phyloP scores from a whole-genome alignment of 2,113 vertebrate species.

The Mustela lutreola region DNA sequence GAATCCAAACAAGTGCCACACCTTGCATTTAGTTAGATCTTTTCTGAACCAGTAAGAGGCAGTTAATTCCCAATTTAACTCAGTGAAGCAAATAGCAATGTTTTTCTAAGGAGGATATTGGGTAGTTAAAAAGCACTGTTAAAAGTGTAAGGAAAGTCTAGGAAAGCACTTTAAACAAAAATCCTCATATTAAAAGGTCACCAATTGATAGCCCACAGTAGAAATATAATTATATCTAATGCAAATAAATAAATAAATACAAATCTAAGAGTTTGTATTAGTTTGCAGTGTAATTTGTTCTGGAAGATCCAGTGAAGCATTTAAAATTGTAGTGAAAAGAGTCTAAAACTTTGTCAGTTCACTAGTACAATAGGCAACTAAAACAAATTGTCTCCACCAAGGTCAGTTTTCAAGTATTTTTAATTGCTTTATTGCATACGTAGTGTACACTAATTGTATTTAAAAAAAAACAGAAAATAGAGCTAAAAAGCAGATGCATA shows the following conservation, averaged over 20 bases:
- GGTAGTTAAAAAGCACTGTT: constrained; percentile 13
- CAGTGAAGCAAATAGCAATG: background rate
- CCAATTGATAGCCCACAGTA: background rate
- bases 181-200: background rate
- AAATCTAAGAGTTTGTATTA: background rate
- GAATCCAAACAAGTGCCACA: background rate
- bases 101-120: constrained; percentile 28
- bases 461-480: background rate
- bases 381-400: background rate
- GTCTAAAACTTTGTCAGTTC: background rate
- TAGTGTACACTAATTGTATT: background rate
- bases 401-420: constrained; percentile 55
- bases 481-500: background rate
- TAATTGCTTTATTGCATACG: constrained; percentile 49
- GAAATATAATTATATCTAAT: constrained; percentile 42
- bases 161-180: constrained; percentile 2
- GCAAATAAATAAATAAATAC: constrained; percentile 34
- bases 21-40: constrained; percentile 43
- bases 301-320: constrained; percentile 29
- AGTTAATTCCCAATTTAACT: constrained; percentile 40
- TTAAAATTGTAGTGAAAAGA: constrained; percentile 57
- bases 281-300: constrained; percentile 30
- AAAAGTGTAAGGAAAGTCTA: background rate
- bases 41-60: constrained; percentile 17
- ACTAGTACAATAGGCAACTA: background rate